phyloP scores from a whole-genome alignment of 2,113 vertebrate genomes.

The Pseudorhombus dupliciocellatus region DNA sequence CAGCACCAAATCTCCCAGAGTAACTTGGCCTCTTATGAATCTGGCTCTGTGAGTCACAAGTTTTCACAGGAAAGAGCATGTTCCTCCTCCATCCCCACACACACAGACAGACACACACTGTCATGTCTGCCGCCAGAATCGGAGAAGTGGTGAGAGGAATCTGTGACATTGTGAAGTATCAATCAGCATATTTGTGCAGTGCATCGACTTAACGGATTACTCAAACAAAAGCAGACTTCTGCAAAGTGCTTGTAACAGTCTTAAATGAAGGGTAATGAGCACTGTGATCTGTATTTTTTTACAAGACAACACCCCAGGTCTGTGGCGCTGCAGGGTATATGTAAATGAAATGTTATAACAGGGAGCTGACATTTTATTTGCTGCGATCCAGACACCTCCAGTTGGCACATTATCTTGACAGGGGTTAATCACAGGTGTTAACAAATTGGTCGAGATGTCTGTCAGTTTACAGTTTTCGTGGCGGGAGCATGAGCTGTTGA shows the following conservation, averaged over 20 bases:
- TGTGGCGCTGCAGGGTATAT: conserved; percentile 53
- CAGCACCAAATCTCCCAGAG: conserved; percentile 55
- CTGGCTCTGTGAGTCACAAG: conserved; percentile 64
- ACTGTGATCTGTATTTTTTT: conserved; percentile 59
- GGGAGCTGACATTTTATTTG: conserved; percentile 62
- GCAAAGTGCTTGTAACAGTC: conserved; percentile 13
- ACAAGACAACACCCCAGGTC: conserved; percentile 53
- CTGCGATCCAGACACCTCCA: conserved; percentile 48
- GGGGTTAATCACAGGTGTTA: conserved; percentile 59
- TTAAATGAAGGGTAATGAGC: conserved; percentile 40
- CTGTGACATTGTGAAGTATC: conserved; percentile 14
- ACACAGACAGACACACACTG: not conserved
- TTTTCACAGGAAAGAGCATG: conserved; percentile 62
- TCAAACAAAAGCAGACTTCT: conserved; percentile 12
- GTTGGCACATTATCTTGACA: conserved; percentile 54
- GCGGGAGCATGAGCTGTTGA: not conserved
- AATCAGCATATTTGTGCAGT: conserved; percentile 21
- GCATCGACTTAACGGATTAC: not conserved
- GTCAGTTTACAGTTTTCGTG: conserved; percentile 32
- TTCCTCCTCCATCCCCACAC: conserved; percentile 16
- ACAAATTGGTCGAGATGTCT: conserved; percentile 50
- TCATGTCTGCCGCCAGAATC: conserved; percentile 12
- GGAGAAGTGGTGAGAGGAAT: not conserved
- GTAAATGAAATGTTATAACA: conserved; percentile 24
- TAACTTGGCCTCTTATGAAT: conserved; percentile 48